phyloP scores from a whole-genome alignment of 53 echinoderm and acorn worm species.

The Echinarachnius parma region DNA sequence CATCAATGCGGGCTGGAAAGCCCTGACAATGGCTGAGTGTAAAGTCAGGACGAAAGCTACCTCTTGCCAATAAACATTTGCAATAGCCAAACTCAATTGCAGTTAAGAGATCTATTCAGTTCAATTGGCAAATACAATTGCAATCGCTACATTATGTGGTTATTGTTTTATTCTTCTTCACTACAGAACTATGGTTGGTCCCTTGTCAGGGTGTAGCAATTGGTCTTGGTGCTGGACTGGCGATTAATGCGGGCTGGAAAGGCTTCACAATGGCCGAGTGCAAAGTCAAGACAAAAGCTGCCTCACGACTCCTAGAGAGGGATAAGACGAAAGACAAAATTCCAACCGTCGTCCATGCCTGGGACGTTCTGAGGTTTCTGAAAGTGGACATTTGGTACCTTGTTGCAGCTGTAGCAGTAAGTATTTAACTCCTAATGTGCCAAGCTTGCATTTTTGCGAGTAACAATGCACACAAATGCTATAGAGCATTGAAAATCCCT shows the following conservation, averaged over 20 bases:
- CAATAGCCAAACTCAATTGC: too few relatives aligned
- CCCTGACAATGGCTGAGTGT: constrained; percentile 47
- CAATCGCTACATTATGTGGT: too few relatives aligned
- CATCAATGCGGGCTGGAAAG: neutral
- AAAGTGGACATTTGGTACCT: constrained; percentile 68
- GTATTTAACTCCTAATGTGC: constrained; percentile 8
- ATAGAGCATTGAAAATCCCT: too few relatives aligned
- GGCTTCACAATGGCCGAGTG: constrained; percentile 48
- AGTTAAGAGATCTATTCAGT: too few relatives aligned
- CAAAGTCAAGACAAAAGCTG: constrained; percentile 53
- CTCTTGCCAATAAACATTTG: too few relatives aligned
- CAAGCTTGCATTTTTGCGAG: neutral
- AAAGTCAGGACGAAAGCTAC: constrained; percentile 56
- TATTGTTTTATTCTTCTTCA: too few relatives aligned
- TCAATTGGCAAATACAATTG: too few relatives aligned
- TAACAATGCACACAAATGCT: neutral
- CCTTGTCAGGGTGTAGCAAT: too few relatives aligned
- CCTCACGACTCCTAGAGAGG: constrained; percentile 51
- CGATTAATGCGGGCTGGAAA: neutral
- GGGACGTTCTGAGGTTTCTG: constrained; percentile 58
- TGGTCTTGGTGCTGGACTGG: constrained; percentile 17
- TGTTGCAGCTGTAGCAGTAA: constrained; percentile 65
- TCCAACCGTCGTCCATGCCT: constrained; percentile 45
- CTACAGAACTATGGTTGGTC: too few relatives aligned
- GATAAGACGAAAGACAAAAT: constrained; percentile 16